Evolutionary conservation across 1,140 invertebrate species (phyloP).

Genomic region (Pogonus chalceus): DNA sequence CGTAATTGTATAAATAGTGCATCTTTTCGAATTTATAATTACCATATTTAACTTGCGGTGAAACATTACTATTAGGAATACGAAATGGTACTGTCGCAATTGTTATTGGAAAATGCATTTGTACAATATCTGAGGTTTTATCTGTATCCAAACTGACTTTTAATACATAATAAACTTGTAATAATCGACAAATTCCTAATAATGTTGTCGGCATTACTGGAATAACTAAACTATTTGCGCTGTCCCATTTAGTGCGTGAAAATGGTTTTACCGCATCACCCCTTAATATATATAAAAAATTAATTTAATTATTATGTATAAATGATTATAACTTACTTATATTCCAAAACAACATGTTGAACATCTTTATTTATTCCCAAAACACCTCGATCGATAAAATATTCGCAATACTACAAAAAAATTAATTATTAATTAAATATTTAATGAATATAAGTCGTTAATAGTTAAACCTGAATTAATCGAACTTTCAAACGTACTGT

Average conservation of each 20-base stretch:
- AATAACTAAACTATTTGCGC: conserved; percentile 55
- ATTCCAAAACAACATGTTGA: conserved; percentile 63
- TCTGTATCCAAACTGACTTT: conserved; percentile 63
- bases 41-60: conserved; percentile 64
- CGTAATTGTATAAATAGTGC: not conserved
- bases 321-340: conserved; percentile 31
- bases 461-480: conserved; percentile 53
- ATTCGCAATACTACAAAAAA: conserved; percentile 59
- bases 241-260: conserved; percentile 54
- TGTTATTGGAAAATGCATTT: conserved; percentile 72
- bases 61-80: conserved; percentile 58
- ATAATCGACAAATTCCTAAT: conserved; percentile 61
- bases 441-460: not conserved
- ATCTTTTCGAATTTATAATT: conserved; percentile 29
- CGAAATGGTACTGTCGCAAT: conserved; percentile 71
- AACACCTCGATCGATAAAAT: conserved; percentile 71
- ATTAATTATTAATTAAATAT: conserved; percentile 1
- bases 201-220: conserved; percentile 73
- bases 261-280: conserved; percentile 53
- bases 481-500: conserved; percentile 58
- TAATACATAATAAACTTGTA: conserved; percentile 72
- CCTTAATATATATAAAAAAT: conserved; percentile 21
- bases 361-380: conserved; percentile 63
- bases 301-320: not conserved
- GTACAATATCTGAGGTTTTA: conserved; percentile 61